Evolutionary conservation across 2,113 vertebrate species (phyloP).

Genomic region (Brienomyrus longianalis): DNA sequence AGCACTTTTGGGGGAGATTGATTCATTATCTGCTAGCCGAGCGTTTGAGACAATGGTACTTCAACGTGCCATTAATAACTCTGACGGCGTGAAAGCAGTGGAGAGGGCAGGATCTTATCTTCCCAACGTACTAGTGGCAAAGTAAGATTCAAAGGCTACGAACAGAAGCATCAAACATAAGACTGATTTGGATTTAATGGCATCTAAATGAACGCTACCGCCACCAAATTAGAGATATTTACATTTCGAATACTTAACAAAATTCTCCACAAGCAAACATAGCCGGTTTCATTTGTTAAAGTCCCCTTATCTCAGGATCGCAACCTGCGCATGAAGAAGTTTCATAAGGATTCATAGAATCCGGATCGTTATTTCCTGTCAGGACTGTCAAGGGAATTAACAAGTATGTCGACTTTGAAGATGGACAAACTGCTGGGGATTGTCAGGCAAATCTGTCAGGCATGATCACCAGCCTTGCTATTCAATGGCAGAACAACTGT

Average conservation of each 20-base stretch:
- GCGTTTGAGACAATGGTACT: not conserved
- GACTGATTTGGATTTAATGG: not conserved
- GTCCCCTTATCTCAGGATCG: not conserved
- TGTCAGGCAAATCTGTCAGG: not conserved
- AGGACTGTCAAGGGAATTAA: not conserved
- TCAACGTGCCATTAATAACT: not conserved
- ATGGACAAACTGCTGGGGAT: not conserved
- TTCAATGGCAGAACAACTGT: not conserved
- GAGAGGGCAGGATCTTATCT: not conserved
- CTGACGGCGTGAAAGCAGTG: not conserved
- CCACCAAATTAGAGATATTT: not conserved
- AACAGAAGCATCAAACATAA: not conserved
- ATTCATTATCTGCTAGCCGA: constrained; percentile 7
- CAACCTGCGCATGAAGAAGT: not conserved
- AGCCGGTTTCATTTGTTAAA: not conserved
- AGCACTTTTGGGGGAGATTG: constrained; percentile 5
- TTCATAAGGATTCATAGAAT: not conserved
- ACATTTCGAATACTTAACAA: not conserved
- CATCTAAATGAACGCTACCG: not conserved
- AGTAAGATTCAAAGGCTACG: not conserved
- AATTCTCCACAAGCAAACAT: not conserved
- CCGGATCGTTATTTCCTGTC: not conserved
- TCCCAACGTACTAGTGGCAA: not conserved
- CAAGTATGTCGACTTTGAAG: not conserved
- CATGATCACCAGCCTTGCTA: not conserved